Percentiles rank a stretch among this genome's conserved stretches.
These are phyloP conservation scores for Ammodytes dubius DNA, from an alignment of 2,113 vertebrate genomes.

Conservation along the genomic window DNA sequence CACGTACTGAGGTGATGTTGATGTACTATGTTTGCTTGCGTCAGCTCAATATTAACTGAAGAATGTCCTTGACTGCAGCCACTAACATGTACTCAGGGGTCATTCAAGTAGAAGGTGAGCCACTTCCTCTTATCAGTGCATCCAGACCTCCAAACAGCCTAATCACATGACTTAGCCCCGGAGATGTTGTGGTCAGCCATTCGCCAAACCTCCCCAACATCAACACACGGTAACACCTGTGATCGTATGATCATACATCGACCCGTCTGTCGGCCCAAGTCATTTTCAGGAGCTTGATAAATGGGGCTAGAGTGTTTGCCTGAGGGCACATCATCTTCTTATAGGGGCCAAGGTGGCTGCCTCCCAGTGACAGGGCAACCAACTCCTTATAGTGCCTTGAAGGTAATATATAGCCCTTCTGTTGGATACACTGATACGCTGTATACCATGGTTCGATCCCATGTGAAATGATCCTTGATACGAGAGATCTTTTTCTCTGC, in stretches of 20 bases:
- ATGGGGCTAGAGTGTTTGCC: conserved; percentile 48
- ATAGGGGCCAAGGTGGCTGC: conserved; percentile 46
- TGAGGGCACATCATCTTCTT: conserved; percentile 34
- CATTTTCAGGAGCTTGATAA: conserved; percentile 47
- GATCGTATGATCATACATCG: conserved; percentile 51
- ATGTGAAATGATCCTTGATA: background rate
- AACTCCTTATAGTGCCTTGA: conserved; percentile 9
- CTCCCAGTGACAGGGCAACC: conserved; percentile 14
- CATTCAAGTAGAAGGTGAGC: conserved; percentile 34
- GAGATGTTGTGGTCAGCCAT: conserved; percentile 49
- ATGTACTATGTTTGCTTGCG: background rate
- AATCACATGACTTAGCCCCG: conserved; percentile 26
- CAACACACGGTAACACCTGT: conserved; percentile 53
- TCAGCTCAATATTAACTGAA: background rate
- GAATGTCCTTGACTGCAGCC: conserved; percentile 15
- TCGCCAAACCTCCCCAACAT: conserved; percentile 26
- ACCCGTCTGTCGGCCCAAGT: conserved; percentile 43
- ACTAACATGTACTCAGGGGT: conserved; percentile 31
- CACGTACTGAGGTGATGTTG: background rate
- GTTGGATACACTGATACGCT: background rate
- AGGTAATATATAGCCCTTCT: conserved; percentile 21
- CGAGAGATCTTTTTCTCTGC: background rate
- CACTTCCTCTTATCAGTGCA: conserved; percentile 63
- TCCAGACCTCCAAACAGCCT: conserved; percentile 56
- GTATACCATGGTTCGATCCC: background rate